These are phyloP conservation scores for Drosophila anomalata DNA, from an alignment of 2,888 invertebrate species.

Conservation along the genomic window DNA sequence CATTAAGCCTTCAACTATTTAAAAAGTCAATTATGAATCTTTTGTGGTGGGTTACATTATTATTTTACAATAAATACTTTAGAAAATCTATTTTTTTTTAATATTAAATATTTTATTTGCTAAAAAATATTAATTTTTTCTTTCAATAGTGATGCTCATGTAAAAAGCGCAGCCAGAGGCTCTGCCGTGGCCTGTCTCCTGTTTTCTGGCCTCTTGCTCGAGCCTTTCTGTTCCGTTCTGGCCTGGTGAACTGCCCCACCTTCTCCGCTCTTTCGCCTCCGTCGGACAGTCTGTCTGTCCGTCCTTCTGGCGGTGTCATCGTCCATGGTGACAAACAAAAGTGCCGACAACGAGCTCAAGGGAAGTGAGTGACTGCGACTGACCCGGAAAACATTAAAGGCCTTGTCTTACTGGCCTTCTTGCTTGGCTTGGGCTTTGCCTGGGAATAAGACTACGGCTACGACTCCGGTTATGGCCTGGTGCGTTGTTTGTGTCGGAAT, in stretches of 20 bases:
- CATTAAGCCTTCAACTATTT: too few species aligned
- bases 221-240: slow-evolving; percentile 22
- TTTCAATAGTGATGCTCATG: slow-evolving; percentile 36
- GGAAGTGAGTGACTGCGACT: slow-evolving; percentile 77
- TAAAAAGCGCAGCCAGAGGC: slow-evolving; percentile 77
- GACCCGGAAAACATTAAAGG: slow-evolving; percentile 77
- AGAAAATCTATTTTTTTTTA: not conserved
- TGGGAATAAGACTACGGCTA: too few species aligned
- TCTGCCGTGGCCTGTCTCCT: slow-evolving; percentile 42
- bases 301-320: slow-evolving; percentile 67
- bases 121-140: slow-evolving; percentile 4
- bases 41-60: not conserved
- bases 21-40: too few species aligned
- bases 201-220: slow-evolving; percentile 18
- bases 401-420: slow-evolving; percentile 39
- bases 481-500: slow-evolving; percentile 38
- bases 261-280: slow-evolving; percentile 12
- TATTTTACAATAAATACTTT: not conserved
- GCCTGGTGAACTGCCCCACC: slow-evolving; percentile 24
- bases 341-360: slow-evolving; percentile 78
- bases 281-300: slow-evolving; percentile 24
- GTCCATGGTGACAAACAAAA: slow-evolving; percentile 78
- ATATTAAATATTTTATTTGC: not conserved
- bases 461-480: slow-evolving; percentile 41
- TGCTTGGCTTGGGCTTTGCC: slow-evolving; percentile 18